Evolutionary conservation across 1,140 invertebrate species (phyloP).

Genomic region (Druon quercuslanigerum): DNA sequence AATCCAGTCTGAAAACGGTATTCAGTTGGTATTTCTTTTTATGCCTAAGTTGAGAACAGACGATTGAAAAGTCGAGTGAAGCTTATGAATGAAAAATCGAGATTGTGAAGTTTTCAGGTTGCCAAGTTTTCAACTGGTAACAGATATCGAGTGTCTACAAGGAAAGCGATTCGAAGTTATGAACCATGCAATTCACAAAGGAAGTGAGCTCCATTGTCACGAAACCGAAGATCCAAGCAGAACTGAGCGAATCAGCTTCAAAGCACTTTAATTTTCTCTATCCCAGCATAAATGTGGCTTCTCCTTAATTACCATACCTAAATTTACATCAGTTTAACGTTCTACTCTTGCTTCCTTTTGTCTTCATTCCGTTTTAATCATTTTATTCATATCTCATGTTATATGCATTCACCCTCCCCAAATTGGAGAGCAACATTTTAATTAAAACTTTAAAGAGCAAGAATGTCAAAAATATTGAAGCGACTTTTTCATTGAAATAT

Average conservation of each 20-base stretch:
- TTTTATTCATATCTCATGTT: neutral
- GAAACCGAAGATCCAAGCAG: conserved; percentile 16
- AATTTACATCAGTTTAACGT: conserved; percentile 2
- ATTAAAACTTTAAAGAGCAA: too few relatives aligned
- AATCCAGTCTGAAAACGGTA: too few relatives aligned
- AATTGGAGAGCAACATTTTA: too few relatives aligned
- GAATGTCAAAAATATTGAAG: too few relatives aligned
- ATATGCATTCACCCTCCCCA: too few relatives aligned
- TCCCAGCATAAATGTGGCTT: neutral
- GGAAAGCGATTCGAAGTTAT: neutral
- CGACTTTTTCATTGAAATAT: too few relatives aligned
- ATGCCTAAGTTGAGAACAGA: too few relatives aligned
- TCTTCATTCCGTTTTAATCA: neutral
- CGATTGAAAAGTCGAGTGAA: too few relatives aligned
- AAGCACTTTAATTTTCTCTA: conserved; percentile 18
- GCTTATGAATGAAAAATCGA: neutral
- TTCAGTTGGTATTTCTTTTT: too few relatives aligned
- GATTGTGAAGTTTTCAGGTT: neutral
- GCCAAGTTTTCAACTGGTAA: neutral
- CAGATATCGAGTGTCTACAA: neutral
- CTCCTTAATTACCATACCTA: neutral
- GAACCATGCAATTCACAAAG: conserved; percentile 3
- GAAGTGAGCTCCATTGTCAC: conserved; percentile 1
- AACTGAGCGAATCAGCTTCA: conserved; percentile 16
- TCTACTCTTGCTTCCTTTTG: neutral